A percentile compares a stretch with the other conserved stretches of the same genome.
Evolutionary conservation across 2,888 invertebrate species (phyloP).

Genomic region (Dendrolimus pini): DNA sequence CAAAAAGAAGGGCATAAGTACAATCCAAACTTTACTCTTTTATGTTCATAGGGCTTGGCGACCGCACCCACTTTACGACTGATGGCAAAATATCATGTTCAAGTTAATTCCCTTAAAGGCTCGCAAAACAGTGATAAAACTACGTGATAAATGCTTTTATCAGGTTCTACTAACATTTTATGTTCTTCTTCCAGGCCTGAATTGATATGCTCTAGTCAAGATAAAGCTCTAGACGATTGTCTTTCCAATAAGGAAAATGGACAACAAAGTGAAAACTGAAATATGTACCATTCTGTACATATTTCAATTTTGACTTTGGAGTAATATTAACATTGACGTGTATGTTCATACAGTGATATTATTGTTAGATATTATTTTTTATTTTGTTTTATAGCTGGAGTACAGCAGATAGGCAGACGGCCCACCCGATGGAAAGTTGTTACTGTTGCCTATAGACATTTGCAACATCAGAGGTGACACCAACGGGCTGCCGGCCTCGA

Average conservation of each 20-base stretch:
- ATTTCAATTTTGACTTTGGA: neutral
- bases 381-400: too few species aligned
- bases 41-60: conserved; percentile 37
- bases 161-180: conserved; percentile 1
- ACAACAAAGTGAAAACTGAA: too few species aligned
- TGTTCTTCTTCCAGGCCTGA: neutral
- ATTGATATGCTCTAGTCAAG: neutral
- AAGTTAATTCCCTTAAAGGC: conserved; percentile 29
- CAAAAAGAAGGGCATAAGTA: neutral
- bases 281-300: too few species aligned
- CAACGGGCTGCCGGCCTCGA: too few species aligned
- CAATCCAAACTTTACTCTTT: neutral
- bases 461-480: too few species aligned
- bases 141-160: conserved; percentile 20
- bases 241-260: neutral
- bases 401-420: too few species aligned
- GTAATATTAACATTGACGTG: neutral
- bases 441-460: too few species aligned
- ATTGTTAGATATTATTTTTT: too few species aligned
- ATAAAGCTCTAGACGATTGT: neutral
- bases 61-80: conserved; percentile 47
- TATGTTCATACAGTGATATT: too few species aligned
- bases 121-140: conserved; percentile 27
- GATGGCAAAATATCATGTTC: conserved; percentile 46
- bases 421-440: too few species aligned